phyloP scores from a whole-genome alignment of 2,113 vertebrate species.

The Serilophus lunatus region DNA sequence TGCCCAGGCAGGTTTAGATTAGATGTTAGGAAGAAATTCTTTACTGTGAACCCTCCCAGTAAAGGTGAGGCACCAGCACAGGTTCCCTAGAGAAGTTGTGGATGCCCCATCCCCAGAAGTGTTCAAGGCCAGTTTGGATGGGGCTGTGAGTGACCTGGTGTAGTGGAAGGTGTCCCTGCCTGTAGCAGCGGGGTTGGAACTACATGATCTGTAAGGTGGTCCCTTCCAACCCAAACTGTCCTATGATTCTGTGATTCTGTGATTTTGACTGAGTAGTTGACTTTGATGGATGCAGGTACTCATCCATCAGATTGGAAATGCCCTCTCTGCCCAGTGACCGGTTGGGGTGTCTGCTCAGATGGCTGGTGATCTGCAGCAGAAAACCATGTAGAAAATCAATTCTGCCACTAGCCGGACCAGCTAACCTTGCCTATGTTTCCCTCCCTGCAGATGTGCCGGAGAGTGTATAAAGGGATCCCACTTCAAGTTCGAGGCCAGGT shows the following conservation, averaged over 20 bases:
- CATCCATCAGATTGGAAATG: neutral
- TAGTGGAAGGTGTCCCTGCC: neutral
- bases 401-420: neutral
- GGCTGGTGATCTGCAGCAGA: neutral
- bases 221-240: neutral
- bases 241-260: neutral
- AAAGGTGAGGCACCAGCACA: neutral
- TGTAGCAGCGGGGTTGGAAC: neutral
- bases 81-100: neutral
- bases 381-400: neutral
- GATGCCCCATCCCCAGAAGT: neutral
- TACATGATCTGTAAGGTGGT: neutral
- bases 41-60: neutral
- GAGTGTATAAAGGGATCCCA: constrained; percentile 91
- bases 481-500: constrained; percentile 89
- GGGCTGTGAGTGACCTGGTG: neutral
- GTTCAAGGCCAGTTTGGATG: neutral
- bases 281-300: neutral
- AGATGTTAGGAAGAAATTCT: neutral
- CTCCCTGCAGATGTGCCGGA: constrained; percentile 81
- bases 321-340: neutral
- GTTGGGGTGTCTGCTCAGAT: neutral
- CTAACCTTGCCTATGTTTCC: neutral
- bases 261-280: neutral
- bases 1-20: neutral